A percentile compares a stretch with the other conserved stretches of the same genome.
phyloP scores from a whole-genome alignment of 2,888 invertebrate genomes.

The Phyllotreta striolata region DNA sequence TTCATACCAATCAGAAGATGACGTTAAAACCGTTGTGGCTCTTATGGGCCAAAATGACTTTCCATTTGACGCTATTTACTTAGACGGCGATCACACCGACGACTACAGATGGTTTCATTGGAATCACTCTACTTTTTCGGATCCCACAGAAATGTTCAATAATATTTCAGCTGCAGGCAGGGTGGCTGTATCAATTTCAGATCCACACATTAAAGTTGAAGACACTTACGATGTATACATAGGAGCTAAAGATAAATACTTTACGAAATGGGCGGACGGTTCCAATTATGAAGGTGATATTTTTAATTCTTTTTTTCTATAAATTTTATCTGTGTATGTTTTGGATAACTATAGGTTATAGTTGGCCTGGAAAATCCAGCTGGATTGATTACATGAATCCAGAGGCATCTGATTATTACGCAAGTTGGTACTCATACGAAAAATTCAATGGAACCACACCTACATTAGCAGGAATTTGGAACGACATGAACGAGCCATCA shows the following conservation, averaged over 20 bases:
- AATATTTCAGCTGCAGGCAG: constrained; percentile 87
- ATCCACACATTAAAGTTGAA: constrained; percentile 96
- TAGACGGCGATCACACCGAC: constrained; percentile 98
- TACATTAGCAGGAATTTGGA: constrained; percentile 87
- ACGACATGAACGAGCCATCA: constrained; percentile 99
- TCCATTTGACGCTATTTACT: constrained; percentile 94
- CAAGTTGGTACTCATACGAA: constrained; percentile 64
- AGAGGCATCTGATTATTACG: constrained; percentile 41
- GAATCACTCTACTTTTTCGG: constrained; percentile 84
- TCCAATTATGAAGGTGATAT: constrained; percentile 37
- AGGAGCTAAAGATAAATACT: constrained; percentile 69
- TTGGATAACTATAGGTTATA: constrained; percentile 65
- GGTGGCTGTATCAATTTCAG: constrained; percentile 91
- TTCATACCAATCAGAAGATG: constrained; percentile 84
- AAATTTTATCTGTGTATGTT: neutral
- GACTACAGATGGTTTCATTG: constrained; percentile 94
- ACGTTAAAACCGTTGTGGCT: constrained; percentile 81
- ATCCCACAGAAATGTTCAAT: constrained; percentile 77
- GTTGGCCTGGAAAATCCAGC: constrained; percentile 85
- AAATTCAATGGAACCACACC: constrained; percentile 73
- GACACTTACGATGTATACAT: constrained; percentile 85
- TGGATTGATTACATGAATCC: constrained; percentile 44
- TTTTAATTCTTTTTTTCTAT: neutral
- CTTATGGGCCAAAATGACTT: constrained; percentile 89
- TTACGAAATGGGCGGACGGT: constrained; percentile 37